Conservation (phyloP, 2,797 vertebrate genomes). For the Myotis planiceps region DNA sequence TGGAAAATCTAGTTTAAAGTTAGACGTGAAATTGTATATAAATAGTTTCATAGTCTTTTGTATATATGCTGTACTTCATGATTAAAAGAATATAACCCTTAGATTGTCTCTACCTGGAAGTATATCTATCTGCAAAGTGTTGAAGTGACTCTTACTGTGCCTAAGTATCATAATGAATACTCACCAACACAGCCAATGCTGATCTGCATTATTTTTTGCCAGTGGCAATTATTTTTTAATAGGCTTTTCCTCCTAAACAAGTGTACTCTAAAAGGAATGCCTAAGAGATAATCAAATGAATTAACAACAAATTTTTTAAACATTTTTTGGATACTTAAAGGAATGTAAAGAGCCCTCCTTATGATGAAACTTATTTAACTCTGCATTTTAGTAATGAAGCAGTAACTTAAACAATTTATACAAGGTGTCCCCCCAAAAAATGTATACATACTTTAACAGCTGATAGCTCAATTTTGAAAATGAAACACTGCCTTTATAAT, state of each 20-base stretch:
- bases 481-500: too few species aligned
- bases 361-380: not conserved
- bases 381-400: not conserved
- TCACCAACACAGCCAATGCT: not conserved
- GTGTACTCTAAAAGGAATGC: conserved; percentile 21
- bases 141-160: not conserved
- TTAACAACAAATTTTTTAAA: not conserved
- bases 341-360: not conserved
- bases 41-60: not conserved
- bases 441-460: too few species aligned
- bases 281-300: conserved; percentile 8
- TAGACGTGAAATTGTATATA: not conserved
- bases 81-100: not conserved
- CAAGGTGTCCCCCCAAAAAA: too few species aligned
- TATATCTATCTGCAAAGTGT: not conserved
- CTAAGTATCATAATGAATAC: not conserved
- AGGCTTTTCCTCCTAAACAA: not conserved
- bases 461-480: too few species aligned
- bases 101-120: not conserved
- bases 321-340: conserved; percentile 15
- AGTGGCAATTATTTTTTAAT: conserved; percentile 24
- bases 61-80: not conserved
- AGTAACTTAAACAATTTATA: conserved; percentile 49
- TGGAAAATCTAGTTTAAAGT: not conserved
- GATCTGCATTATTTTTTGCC: not conserved